Conservation (phyloP, 92 coral and sea anemone species). For the Palythoa heliodiscus region DNA sequence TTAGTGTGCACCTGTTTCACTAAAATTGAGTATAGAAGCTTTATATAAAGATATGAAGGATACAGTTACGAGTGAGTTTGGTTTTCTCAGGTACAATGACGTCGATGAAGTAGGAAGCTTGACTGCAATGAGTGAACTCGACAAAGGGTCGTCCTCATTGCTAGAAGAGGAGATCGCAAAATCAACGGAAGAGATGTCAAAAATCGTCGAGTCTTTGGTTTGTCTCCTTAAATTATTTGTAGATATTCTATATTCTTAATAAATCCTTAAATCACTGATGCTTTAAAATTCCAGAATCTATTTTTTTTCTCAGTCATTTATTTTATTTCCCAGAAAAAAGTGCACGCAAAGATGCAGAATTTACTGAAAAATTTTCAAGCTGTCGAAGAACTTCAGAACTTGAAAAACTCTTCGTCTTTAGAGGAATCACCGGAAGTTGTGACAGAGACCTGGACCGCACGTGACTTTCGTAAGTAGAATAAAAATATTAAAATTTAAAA, state of each 20-base stretch:
- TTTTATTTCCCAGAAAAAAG: constrained; percentile 58
- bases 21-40: neutral
- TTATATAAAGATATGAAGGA: neutral
- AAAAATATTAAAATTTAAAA: no score
- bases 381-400: constrained; percentile 60
- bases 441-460: constrained; percentile 81
- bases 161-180: constrained; percentile 70
- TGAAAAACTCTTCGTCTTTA: constrained; percentile 49
- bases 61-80: neutral
- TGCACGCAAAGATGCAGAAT: constrained; percentile 73
- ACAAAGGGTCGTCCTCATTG: constrained; percentile 43
- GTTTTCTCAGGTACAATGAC: constrained; percentile 45
- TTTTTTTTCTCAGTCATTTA: neutral
- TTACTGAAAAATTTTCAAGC: constrained; percentile 78
- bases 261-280: neutral
- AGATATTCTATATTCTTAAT: neutral
- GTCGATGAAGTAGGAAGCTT: constrained; percentile 51
- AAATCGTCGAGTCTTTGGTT: constrained; percentile 65
- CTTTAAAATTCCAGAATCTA: neutral
- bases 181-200: constrained; percentile 81
- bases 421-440: constrained; percentile 35
- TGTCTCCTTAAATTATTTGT: neutral
- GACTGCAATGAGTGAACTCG: constrained; percentile 53
- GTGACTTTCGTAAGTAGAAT: constrained; percentile 76
- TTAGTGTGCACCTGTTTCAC: constrained; percentile 47